Percentiles rank a stretch among this genome's conserved stretches.
Evolutionary conservation across 2,888 invertebrate genomes (phyloP).

Genomic region (Alsophila aescularia): DNA sequence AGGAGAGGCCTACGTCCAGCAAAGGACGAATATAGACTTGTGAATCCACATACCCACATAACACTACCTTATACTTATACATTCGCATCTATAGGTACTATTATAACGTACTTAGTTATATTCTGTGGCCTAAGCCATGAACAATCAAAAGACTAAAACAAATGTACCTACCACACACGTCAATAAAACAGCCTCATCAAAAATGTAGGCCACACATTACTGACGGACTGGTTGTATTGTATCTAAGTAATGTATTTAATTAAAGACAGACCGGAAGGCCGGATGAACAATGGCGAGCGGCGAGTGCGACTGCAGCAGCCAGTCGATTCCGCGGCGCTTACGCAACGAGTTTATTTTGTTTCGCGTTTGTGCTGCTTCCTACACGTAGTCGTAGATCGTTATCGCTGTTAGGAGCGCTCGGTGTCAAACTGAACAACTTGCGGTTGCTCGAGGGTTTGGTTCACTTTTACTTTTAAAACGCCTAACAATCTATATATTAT

Average conservation of each 20-base stretch:
- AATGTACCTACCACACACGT: no score
- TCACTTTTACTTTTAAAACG: not conserved
- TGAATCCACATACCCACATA: no score
- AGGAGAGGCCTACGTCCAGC: no score
- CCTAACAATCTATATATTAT: no score
- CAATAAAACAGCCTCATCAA: constrained; percentile 24
- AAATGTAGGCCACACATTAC: constrained; percentile 25
- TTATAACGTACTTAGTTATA: no score
- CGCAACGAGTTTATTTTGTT: constrained; percentile 38
- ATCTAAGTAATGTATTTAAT: constrained; percentile 28
- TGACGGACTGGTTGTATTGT: constrained; percentile 3
- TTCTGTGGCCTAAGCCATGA: no score
- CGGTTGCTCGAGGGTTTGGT: not conserved
- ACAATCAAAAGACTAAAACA: no score
- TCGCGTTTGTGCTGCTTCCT: constrained; percentile 40
- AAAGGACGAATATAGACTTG: no score
- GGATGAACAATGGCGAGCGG: constrained; percentile 50
- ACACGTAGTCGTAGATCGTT: no score
- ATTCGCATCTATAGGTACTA: no score
- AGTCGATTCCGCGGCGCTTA: constrained; percentile 38
- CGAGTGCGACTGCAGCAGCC: constrained; percentile 21
- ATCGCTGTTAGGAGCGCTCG: constrained; percentile 25
- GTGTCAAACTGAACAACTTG: not conserved
- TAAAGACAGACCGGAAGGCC: constrained; percentile 51
- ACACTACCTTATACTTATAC: no score